Conservation (phyloP, 2,797 vertebrate genomes). For the Cephalopachus bancanus region DNA sequence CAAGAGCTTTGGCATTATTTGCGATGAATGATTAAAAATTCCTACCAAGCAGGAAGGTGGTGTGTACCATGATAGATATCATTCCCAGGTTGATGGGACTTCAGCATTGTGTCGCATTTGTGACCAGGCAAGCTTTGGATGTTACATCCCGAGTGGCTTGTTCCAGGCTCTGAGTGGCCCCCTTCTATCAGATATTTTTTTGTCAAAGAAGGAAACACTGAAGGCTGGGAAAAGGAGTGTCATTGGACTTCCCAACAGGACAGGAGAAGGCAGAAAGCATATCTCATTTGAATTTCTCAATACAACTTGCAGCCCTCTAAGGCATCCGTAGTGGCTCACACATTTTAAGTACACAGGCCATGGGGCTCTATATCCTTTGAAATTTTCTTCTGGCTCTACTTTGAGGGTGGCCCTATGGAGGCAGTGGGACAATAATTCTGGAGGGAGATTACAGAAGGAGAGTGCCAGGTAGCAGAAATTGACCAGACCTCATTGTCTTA, state of each 20-base stretch:
- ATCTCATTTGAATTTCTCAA: not conserved
- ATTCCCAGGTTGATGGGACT: not conserved
- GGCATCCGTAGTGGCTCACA: not conserved
- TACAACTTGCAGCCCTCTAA: not conserved
- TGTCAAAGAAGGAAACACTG: not conserved
- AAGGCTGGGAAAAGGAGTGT: not conserved
- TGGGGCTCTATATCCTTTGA: not conserved
- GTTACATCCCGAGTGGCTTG: not conserved
- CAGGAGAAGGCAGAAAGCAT: not conserved
- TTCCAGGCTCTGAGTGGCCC: not conserved
- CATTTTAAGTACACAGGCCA: not conserved
- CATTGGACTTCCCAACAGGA: not conserved
- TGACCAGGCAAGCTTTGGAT: not conserved
- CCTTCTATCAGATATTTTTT: not conserved
- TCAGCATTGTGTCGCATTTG: not conserved
- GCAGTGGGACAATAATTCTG: not conserved
- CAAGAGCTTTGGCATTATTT: not conserved
- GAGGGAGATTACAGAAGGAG: not conserved
- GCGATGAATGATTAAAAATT: not conserved
- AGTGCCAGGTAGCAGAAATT: not conserved
- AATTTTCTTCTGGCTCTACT: not conserved
- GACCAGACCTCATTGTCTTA: fast-evolving
- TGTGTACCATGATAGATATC: not conserved
- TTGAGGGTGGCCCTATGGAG: not conserved
- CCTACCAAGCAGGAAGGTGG: not conserved